Conservation (phyloP, 2,888 invertebrate genomes). For the Holacanthella duospinosa region DNA sequence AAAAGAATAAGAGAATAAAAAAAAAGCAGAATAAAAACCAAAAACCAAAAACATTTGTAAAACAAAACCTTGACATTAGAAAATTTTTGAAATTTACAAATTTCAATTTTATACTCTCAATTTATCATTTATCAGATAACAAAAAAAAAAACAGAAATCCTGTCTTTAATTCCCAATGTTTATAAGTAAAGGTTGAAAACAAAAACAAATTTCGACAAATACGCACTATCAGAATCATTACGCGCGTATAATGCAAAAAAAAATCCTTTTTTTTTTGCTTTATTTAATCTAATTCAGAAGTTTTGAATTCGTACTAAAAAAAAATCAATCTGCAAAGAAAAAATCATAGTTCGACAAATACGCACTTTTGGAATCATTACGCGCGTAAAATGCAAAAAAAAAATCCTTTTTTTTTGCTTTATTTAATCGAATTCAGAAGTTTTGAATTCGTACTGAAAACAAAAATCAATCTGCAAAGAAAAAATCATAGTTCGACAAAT, state of each 20-base stretch:
- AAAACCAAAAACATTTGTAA: not conserved
- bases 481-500: no score
- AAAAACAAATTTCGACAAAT: not conserved
- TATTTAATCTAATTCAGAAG: not conserved
- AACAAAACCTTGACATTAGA: not conserved
- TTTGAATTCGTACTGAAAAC: no score
- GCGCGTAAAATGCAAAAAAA: no score
- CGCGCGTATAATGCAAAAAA: no score
- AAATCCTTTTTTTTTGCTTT: no score
- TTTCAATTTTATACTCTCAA: not conserved
- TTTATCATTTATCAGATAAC: not conserved
- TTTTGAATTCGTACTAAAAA: no score
- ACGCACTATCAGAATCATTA: no score
- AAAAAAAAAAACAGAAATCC: not conserved
- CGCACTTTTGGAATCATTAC: no score
- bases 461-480: no score
- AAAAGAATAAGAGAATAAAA: not conserved
- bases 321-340: not conserved
- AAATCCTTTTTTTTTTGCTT: no score
- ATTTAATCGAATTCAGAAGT: no score
- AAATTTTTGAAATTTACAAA: not conserved
- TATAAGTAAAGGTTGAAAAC: not conserved
- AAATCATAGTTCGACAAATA: no score
- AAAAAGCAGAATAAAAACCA: not conserved
- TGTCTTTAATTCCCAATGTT: not conserved